Conservation (phyloP, 2,113 vertebrate genomes). For the Datnioides undecimradiatus region DNA sequence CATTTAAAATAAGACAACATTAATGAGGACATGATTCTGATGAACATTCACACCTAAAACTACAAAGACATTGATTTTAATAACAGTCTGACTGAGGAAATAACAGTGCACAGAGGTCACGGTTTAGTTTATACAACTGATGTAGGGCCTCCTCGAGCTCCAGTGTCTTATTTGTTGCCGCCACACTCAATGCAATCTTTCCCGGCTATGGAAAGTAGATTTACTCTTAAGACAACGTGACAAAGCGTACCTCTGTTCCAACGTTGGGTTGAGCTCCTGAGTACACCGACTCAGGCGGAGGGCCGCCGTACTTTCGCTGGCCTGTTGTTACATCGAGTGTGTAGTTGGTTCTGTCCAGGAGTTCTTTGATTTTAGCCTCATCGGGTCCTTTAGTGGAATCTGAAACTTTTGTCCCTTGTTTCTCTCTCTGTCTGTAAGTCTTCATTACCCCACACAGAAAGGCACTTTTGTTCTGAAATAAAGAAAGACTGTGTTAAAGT, state of each 20-base stretch:
- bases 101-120: too few species aligned
- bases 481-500: background rate
- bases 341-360: conserved; percentile 95
- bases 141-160: too few species aligned
- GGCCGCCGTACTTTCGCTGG: conserved; percentile 97
- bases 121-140: too few species aligned
- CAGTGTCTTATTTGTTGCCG: too few species aligned
- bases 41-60: background rate
- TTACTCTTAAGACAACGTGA: background rate
- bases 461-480: conserved; percentile 98
- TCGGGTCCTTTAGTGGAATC: conserved; percentile 98
- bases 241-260: conserved; percentile 92
- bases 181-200: too few species aligned
- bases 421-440: conserved; percentile 98
- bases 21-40: background rate
- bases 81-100: too few species aligned
- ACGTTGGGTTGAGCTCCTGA: conserved; percentile 92
- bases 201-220: too few species aligned
- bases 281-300: conserved; percentile 94
- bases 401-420: conserved; percentile 97
- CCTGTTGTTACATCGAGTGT: conserved; percentile 98
- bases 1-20: background rate
- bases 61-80: fast-evolving
- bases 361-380: conserved; percentile 96
- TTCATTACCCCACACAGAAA: conserved; percentile 99